These are phyloP conservation scores for Azorinus chamasolen DNA, from an alignment of 2,888 invertebrate species.

Conservation along the genomic window DNA sequence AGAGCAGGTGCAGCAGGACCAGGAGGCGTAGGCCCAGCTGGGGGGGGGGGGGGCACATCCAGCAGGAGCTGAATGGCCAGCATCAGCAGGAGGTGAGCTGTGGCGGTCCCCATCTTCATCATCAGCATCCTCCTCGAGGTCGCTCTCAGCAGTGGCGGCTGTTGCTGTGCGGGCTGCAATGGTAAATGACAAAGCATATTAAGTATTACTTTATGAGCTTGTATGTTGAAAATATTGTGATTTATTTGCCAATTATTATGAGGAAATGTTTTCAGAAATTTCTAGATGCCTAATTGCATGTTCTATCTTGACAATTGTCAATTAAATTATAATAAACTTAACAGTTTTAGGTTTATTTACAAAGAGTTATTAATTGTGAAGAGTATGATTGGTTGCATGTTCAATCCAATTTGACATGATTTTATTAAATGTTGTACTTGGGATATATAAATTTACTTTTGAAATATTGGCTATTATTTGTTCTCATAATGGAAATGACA, in stretches of 20 bases:
- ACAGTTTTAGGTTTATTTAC: too few relatives aligned
- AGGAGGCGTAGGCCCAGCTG: not conserved
- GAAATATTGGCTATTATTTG: too few relatives aligned
- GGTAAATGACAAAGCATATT: slow-evolving; percentile 1
- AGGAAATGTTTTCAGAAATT: slow-evolving; percentile 1
- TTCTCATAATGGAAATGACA: too few relatives aligned
- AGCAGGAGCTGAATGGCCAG: not conserved
- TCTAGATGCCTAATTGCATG: not conserved
- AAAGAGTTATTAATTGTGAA: too few relatives aligned
- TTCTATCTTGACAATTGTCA: too few relatives aligned
- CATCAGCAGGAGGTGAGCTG: slow-evolving; percentile 1
- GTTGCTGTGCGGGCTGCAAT: slow-evolving; percentile 3
- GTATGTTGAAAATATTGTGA: not conserved
- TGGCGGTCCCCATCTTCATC: slow-evolving; percentile 3
- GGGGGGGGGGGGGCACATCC: too few relatives aligned
- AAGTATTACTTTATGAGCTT: not conserved
- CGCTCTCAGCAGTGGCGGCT: slow-evolving; percentile 1
- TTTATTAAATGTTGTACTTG: too few relatives aligned
- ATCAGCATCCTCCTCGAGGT: not conserved
- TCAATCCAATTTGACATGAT: too few relatives aligned
- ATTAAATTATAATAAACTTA: too few relatives aligned
- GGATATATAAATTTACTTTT: too few relatives aligned
- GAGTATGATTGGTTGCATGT: too few relatives aligned
- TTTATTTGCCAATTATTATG: slow-evolving; percentile 1
- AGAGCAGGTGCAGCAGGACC: not conserved